These are phyloP conservation scores for Pocillopora damicornis DNA, from an alignment of 64 coral and sea anemone genomes.

Conservation along the genomic window DNA sequence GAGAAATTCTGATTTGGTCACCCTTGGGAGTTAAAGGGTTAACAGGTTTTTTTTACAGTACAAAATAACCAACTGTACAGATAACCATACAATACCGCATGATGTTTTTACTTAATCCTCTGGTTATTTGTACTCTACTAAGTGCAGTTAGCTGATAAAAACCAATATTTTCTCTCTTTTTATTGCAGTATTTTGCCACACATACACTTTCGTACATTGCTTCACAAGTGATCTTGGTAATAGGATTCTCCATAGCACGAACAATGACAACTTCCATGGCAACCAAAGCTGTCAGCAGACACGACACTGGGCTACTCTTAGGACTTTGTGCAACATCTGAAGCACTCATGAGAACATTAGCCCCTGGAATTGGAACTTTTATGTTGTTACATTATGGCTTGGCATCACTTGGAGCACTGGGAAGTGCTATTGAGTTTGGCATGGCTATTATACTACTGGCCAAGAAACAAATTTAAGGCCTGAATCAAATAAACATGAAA, in stretches of 20 bases:
- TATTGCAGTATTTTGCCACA: background rate
- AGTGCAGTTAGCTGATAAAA: no score
- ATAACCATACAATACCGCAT: no score
- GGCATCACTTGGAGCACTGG: background rate
- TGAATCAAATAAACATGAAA: no score
- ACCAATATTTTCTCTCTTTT: background rate
- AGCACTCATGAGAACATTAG: background rate
- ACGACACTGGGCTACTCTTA: background rate
- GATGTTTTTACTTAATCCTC: no score
- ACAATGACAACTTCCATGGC: background rate
- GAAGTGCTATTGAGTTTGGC: background rate
- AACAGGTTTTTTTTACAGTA: no score
- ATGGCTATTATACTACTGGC: background rate
- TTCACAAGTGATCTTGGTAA: background rate
- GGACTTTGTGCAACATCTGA: background rate
- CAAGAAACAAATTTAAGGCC: background rate
- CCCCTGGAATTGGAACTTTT: slow-evolving; percentile 1
- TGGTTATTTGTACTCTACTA: no score
- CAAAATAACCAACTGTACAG: no score
- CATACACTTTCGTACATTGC: background rate
- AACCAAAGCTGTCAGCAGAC: background rate
- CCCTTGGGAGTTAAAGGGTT: no score
- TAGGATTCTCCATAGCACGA: background rate
- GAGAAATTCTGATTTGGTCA: no score
- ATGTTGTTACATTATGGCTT: slow-evolving; percentile 6